Percentiles rank a stretch among this genome's conserved stretches.
Conservation (phyloP, 2,888 invertebrate species). For the Thymelicus sylvestris region DNA sequence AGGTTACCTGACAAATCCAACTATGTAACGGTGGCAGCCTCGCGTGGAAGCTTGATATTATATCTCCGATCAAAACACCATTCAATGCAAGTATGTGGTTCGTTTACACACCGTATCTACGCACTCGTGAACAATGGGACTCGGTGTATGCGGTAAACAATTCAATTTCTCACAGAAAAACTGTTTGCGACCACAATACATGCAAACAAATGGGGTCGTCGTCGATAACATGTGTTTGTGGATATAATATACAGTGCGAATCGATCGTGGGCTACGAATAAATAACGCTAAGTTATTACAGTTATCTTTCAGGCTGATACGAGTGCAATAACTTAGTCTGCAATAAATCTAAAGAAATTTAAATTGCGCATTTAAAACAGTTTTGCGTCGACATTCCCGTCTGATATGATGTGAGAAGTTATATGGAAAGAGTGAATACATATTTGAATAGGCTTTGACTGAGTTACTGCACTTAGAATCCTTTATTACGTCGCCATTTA, state of each 20-base stretch:
- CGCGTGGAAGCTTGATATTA: slow-evolving; percentile 6
- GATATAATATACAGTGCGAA: background rate
- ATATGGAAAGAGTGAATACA: too few relatives aligned
- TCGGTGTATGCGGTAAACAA: slow-evolving; percentile 1
- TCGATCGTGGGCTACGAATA: background rate
- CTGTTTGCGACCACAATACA: slow-evolving; percentile 6
- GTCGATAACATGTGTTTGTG: slow-evolving; percentile 2
- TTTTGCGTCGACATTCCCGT: too few relatives aligned
- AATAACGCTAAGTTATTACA: background rate
- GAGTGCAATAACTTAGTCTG: too few relatives aligned
- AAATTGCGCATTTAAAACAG: too few relatives aligned
- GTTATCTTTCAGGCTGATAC: too few relatives aligned
- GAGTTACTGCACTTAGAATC: too few relatives aligned
- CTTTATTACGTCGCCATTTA: too few relatives aligned
- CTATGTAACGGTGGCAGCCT: slow-evolving; percentile 3
- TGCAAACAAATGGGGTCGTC: slow-evolving; percentile 9
- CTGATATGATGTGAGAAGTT: too few relatives aligned
- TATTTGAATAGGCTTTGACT: too few relatives aligned
- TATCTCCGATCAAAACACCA: slow-evolving; percentile 10
- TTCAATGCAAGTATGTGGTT: slow-evolving; percentile 10
- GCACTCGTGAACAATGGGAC: slow-evolving; percentile 3
- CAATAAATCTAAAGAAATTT: too few relatives aligned
- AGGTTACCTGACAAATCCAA: background rate
- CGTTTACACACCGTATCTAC: slow-evolving; percentile 11
- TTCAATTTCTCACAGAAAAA: slow-evolving; percentile 16